These are phyloP conservation scores for Phengaris alcon DNA, from an alignment of 2,888 invertebrate genomes.

Conservation along the genomic window DNA sequence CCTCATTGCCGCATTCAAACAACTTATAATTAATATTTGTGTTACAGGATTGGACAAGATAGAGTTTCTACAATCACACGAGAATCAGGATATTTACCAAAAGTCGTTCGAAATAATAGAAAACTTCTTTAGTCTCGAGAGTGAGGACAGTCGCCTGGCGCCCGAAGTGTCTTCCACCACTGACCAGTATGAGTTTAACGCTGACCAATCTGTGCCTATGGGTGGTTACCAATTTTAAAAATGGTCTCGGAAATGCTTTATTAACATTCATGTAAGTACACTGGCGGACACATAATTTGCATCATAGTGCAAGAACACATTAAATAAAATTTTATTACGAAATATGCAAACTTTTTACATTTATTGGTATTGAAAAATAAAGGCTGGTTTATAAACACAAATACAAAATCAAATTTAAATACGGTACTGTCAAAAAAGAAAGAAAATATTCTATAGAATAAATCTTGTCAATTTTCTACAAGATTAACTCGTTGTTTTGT, in stretches of 20 bases:
- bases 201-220: slow-evolving; percentile 86
- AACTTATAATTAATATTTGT: not conserved
- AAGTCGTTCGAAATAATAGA: slow-evolving; percentile 98
- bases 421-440: no score
- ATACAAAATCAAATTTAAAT: no score
- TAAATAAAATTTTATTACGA: no score
- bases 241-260: slow-evolving; percentile 32
- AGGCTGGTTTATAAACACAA: no score
- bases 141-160: slow-evolving; percentile 89
- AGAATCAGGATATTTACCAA: slow-evolving; percentile 97
- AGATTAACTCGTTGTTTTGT: no score
- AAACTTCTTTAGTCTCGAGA: slow-evolving; percentile 95
- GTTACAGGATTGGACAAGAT: slow-evolving; percentile 95
- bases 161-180: slow-evolving; percentile 87
- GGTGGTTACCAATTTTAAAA: slow-evolving; percentile 90
- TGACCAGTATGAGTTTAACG: slow-evolving; percentile 85
- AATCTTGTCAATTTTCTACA: no score
- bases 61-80: slow-evolving; percentile 97
- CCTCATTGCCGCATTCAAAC: no score
- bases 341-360: no score
- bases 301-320: no score
- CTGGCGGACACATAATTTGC: not conserved
- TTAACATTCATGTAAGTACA: slow-evolving; percentile 19
- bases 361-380: no score
- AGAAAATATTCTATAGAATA: no score